These are phyloP conservation scores for Dysmachus trigonus DNA, from an alignment of 2,888 invertebrate genomes.

Conservation along the genomic window DNA sequence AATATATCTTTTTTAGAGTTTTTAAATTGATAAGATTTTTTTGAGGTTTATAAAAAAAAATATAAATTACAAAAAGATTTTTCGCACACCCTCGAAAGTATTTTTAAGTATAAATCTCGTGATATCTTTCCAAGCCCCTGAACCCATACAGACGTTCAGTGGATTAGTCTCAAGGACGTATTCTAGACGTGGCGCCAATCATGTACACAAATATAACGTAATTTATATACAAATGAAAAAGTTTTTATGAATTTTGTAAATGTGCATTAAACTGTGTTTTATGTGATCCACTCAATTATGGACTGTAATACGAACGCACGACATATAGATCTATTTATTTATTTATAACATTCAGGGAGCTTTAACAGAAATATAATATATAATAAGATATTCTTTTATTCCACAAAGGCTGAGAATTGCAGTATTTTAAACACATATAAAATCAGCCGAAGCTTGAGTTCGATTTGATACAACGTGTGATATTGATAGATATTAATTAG, in stretches of 20 bases:
- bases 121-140: neutral
- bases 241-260: neutral
- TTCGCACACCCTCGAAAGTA: neutral
- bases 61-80: neutral
- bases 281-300: no score
- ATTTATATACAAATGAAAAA: neutral
- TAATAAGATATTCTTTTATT: no score
- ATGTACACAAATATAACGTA: neutral
- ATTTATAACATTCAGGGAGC: no score
- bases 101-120: neutral
- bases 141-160: neutral
- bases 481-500: no score
- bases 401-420: no score
- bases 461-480: no score
- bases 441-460: no score
- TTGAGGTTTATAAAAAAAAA: neutral
- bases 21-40: neutral
- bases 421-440: no score
- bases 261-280: neutral
- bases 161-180: neutral
- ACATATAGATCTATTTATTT: no score
- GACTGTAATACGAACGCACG: no score
- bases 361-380: no score
- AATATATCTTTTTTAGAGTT: neutral
- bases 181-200: neutral